Conservation (phyloP, 1,140 invertebrate genomes). For the Hyles euphorbiae region DNA sequence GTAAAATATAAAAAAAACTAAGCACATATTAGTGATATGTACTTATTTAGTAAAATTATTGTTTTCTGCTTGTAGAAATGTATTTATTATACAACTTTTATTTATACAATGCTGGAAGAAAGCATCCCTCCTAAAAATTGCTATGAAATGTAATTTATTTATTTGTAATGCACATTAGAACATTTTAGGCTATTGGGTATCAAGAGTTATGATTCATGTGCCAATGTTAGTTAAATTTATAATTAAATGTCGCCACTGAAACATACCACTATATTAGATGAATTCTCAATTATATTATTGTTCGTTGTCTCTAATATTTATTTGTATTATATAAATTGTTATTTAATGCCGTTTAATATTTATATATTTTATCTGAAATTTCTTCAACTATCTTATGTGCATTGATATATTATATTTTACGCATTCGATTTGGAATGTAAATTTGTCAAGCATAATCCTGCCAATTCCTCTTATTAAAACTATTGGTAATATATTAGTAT, state of each 20-base stretch:
- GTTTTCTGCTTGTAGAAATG: constrained; percentile 16
- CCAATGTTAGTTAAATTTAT: constrained; percentile 54
- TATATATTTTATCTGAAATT: constrained; percentile 58
- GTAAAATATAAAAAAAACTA: constrained; percentile 20
- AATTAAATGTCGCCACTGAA: constrained; percentile 18
- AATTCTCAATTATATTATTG: constrained; percentile 20
- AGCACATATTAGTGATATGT: constrained; percentile 45
- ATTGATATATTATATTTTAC: constrained; percentile 23
- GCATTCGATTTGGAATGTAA: constrained; percentile 40
- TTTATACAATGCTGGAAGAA: constrained; percentile 9
- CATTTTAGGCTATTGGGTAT: constrained; percentile 39
- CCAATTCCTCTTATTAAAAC: constrained; percentile 48
- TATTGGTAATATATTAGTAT: constrained; percentile 12
- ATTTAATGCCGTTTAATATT: constrained; percentile 44
- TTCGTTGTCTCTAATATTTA: constrained; percentile 30
- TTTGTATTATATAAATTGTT: constrained; percentile 41
- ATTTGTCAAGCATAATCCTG: constrained; percentile 68
- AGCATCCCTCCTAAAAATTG: constrained; percentile 12
- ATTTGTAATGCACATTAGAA: constrained; percentile 43
- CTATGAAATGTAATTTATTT: constrained; percentile 35
- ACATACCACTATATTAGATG: constrained; percentile 18
- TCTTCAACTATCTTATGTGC: constrained; percentile 44
- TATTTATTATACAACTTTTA: constrained; percentile 23
- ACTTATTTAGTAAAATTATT: constrained; percentile 34
- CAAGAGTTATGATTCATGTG: constrained; percentile 51